phyloP scores from a whole-genome alignment of 2,113 vertebrate genomes.

The Diadophis punctatus region DNA sequence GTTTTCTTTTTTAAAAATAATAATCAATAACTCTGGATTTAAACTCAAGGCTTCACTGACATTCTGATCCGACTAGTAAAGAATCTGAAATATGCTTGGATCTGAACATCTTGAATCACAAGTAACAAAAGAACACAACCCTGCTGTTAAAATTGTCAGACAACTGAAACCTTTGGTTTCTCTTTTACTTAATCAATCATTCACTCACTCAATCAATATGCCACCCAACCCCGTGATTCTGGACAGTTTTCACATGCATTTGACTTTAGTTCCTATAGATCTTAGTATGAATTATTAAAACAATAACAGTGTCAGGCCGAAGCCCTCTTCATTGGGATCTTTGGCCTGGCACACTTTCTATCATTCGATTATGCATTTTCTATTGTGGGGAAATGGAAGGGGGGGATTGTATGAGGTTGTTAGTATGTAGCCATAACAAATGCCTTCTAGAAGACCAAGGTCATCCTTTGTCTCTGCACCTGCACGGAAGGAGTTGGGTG shows the following conservation, averaged over 20 bases:
- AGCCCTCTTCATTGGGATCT: too few relatives aligned
- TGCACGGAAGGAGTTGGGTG: too few relatives aligned
- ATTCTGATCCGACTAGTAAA: not conserved
- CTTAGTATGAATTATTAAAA: not conserved
- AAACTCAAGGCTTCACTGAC: not conserved
- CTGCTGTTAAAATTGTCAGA: not conserved
- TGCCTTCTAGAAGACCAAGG: too few relatives aligned
- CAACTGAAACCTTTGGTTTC: not conserved
- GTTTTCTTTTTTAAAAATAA: too few relatives aligned
- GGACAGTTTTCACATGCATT: not conserved
- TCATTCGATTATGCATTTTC: too few relatives aligned
- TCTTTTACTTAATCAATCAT: not conserved
- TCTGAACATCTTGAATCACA: not conserved
- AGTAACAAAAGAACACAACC: not conserved
- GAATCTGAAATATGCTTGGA: not conserved
- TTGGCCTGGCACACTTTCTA: too few relatives aligned
- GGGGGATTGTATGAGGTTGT: too few relatives aligned
- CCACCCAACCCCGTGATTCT: not conserved
- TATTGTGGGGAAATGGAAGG: too few relatives aligned
- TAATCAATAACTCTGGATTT: not conserved
- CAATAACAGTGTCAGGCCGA: too few relatives aligned
- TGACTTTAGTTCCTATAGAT: not conserved
- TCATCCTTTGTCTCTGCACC: too few relatives aligned
- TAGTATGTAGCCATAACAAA: too few relatives aligned
- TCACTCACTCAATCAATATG: not conserved